Conservation (phyloP, 1,140 invertebrate genomes). For the Zelostemma sp. region DNA sequence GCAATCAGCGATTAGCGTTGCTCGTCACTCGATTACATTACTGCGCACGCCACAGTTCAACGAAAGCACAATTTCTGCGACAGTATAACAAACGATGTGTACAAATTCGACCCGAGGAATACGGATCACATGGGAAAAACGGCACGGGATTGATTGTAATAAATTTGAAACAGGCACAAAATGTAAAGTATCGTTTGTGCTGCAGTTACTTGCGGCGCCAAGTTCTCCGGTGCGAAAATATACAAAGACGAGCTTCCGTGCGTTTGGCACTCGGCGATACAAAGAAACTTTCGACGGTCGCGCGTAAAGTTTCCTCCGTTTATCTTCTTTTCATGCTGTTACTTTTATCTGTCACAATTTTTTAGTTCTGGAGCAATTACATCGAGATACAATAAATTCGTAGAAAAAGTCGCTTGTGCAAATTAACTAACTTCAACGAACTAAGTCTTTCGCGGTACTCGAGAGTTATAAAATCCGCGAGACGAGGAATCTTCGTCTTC, state of each 20-base stretch:
- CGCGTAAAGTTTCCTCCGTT: conserved; percentile 11
- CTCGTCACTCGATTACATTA: neutral
- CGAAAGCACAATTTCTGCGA: too few relatives aligned
- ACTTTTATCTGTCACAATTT: too few relatives aligned
- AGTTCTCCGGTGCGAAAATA: neutral
- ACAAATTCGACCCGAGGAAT: neutral
- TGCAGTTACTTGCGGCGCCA: neutral
- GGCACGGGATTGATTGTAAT: conserved; percentile 5
- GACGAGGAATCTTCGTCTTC: too few relatives aligned
- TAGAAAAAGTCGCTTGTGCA: too few relatives aligned
- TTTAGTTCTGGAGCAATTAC: too few relatives aligned
- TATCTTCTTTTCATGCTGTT: too few relatives aligned
- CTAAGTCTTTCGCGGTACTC: too few relatives aligned
- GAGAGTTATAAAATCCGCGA: too few relatives aligned
- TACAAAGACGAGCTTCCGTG: neutral
- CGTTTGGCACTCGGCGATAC: conserved; percentile 46
- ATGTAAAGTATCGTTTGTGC: neutral
- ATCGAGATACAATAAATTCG: too few relatives aligned
- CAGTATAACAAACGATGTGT: neutral
- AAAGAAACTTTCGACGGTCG: conserved; percentile 10
- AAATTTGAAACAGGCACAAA: neutral
- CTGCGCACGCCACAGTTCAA: too few relatives aligned
- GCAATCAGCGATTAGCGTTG: neutral
- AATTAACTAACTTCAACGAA: neutral
- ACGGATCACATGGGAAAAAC: neutral